A percentile compares a stretch with the other conserved stretches of the same genome.
Conservation (phyloP, 2,888 invertebrate species). For the Epinotia ramella region DNA sequence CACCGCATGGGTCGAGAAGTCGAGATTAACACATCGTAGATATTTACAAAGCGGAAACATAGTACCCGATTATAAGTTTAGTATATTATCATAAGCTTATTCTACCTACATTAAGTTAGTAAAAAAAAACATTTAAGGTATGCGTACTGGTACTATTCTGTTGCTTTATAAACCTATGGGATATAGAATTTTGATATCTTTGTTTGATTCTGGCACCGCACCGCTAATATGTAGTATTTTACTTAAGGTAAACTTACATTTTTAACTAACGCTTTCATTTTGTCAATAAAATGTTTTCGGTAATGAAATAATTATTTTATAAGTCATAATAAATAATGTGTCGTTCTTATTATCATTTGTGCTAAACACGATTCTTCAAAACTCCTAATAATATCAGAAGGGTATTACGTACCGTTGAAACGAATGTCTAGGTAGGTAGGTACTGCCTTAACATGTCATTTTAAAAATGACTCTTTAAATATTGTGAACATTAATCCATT, state of each 20-base stretch:
- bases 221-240: background rate
- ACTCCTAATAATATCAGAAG: background rate
- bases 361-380: too few species aligned
- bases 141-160: background rate
- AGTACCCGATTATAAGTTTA: conserved; percentile 32
- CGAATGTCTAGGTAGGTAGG: background rate
- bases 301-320: background rate
- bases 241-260: background rate
- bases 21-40: conserved; percentile 40
- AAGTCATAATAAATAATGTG: background rate
- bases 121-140: background rate
- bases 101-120: too few species aligned
- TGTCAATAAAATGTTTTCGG: background rate
- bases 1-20: conserved; percentile 21
- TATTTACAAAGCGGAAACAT: conserved; percentile 43
- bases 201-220: conserved; percentile 6
- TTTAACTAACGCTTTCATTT: background rate
- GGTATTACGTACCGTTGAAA: background rate
- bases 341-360: background rate
- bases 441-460: background rate
- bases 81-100: background rate
- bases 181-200: conserved; percentile 11
- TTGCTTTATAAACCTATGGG: background rate
- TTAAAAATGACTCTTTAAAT: background rate
- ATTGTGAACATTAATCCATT: background rate